phyloP scores from a whole-genome alignment of 2,113 vertebrate genomes.

The Oxygymnocypris stewartii region DNA sequence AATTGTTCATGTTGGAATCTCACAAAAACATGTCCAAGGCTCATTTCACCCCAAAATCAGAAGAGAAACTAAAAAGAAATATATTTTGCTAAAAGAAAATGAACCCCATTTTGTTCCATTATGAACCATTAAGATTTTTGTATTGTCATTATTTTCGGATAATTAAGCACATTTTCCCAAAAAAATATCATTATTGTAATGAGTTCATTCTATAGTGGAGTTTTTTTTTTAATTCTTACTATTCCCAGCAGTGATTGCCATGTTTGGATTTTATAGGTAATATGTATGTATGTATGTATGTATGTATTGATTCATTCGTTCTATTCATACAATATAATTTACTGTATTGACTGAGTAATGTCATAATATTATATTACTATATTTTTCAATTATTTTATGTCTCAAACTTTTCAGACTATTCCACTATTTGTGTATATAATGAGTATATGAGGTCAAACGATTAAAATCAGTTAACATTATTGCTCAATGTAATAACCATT shows the following conservation, averaged over 20 bases:
- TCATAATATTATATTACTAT: too few species aligned
- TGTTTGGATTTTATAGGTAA: too few species aligned
- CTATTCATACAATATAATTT: too few species aligned
- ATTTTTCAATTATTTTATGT: too few species aligned
- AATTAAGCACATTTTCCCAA: neutral
- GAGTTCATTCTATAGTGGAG: neutral
- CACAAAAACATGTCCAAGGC: too few species aligned
- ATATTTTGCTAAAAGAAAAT: neutral
- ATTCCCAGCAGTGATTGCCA: too few species aligned
- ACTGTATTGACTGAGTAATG: too few species aligned
- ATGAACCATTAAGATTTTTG: neutral
- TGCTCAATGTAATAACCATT: neutral
- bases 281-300: too few species aligned
- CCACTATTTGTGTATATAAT: neutral
- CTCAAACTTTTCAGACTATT: too few species aligned
- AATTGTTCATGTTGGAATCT: too few species aligned
- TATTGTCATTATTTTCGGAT: neutral
- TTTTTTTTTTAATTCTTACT: neutral
- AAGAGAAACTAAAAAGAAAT: neutral
- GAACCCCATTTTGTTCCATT: neutral
- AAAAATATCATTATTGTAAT: neutral
- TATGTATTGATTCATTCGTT: too few species aligned
- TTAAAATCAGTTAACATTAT: neutral
- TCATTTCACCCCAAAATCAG: too few species aligned
- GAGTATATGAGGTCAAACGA: neutral